A percentile compares a stretch with the other conserved stretches of the same genome.
Conservation (phyloP, 2,113 vertebrate genomes). For the Silurus glanis region DNA sequence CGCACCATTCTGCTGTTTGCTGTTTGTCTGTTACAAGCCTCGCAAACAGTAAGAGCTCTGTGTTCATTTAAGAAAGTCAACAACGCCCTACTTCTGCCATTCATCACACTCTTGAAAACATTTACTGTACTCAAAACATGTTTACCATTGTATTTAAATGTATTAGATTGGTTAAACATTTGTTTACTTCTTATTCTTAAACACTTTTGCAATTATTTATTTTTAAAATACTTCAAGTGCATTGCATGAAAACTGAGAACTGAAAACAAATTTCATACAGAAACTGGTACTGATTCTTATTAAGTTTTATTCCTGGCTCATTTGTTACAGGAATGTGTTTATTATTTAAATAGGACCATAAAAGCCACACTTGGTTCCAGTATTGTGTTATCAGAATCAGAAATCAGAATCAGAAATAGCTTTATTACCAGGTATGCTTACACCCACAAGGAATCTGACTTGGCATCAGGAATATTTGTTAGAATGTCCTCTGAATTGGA, state of each 20-base stretch:
- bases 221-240: neutral
- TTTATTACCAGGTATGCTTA: no score
- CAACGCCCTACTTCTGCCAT: constrained; percentile 3
- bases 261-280: neutral
- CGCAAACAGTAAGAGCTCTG: constrained; percentile 15
- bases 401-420: no score
- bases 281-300: neutral
- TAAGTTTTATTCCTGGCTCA: neutral
- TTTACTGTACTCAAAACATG: constrained; percentile 4
- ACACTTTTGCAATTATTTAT: neutral
- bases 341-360: neutral
- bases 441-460: no score
- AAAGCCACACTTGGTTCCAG: constrained; percentile 13
- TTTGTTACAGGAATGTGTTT: constrained; percentile 13
- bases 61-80: constrained; percentile 25
- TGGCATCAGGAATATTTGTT: neutral
- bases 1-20: constrained; percentile 40
- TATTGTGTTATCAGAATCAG: neutral
- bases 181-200: neutral
- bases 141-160: neutral
- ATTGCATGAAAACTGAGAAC: neutral
- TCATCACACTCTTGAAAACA: constrained; percentile 5
- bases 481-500: neutral
- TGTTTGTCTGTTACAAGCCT: constrained; percentile 29
- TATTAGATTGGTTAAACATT: neutral